Conservation (phyloP, 2,888 invertebrate genomes). For the Euproctis similis region DNA sequence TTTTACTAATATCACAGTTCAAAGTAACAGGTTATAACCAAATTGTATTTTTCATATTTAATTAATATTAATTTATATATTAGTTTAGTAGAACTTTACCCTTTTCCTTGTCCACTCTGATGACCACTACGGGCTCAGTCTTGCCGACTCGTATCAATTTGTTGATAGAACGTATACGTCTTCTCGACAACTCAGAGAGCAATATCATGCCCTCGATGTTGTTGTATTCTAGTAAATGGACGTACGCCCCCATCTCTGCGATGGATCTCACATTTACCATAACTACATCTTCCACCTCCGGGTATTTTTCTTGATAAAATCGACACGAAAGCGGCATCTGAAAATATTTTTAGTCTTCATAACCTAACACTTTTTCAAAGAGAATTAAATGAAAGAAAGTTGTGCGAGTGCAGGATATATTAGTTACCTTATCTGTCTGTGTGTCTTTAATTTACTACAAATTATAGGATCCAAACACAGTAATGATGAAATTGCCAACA, state of each 20-base stretch:
- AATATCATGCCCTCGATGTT: constrained; percentile 99
- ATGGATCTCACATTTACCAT: constrained; percentile 99
- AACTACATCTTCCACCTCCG: constrained; percentile 99
- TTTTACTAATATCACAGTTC: too few species aligned
- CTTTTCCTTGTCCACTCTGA: constrained; percentile 99
- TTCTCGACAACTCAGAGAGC: constrained; percentile 96
- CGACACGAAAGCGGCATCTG: constrained; percentile 95
- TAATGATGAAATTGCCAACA: constrained; percentile 56
- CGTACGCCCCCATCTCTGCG: constrained; percentile 99
- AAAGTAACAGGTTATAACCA: too few species aligned
- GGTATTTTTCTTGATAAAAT: constrained; percentile 97
- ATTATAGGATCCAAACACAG: constrained; percentile 24
- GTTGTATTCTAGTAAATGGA: constrained; percentile 97
- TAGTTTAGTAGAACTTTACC: constrained; percentile 77
- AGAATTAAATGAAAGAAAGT: background rate
- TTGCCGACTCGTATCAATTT: constrained; percentile 99
- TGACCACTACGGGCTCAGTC: constrained; percentile 99
- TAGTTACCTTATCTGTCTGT: constrained; percentile 40
- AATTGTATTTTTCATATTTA: background rate
- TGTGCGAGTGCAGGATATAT: background rate
- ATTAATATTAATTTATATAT: background rate
- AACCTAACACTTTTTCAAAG: constrained; percentile 43
- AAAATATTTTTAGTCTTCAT: constrained; percentile 37
- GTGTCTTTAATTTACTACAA: constrained; percentile 23
- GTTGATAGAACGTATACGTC: constrained; percentile 99